Conservation (phyloP, 2,113 vertebrate species). For the Crocuta crocuta region DNA sequence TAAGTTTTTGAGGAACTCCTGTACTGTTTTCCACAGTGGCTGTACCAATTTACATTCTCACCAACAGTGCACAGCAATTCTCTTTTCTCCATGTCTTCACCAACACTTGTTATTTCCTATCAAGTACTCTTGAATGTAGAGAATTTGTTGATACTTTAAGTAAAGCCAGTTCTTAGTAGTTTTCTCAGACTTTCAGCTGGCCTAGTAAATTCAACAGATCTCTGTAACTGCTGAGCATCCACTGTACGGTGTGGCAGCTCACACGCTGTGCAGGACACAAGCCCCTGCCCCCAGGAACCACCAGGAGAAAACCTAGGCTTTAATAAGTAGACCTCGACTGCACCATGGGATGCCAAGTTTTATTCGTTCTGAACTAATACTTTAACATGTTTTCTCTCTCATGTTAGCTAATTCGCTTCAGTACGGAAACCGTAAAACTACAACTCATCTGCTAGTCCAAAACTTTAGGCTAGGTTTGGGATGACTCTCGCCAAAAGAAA, state of each 20-base stretch:
- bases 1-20: neutral
- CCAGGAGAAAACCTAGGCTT: neutral
- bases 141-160: neutral
- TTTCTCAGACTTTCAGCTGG: neutral
- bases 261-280: neutral
- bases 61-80: neutral
- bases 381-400: neutral
- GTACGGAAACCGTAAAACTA: neutral
- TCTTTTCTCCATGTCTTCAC: neutral
- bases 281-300: neutral
- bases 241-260: neutral
- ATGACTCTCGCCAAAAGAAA: neutral
- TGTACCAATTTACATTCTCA: neutral
- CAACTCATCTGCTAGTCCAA: neutral
- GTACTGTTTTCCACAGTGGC: neutral
- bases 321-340: neutral
- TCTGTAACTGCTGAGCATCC: neutral
- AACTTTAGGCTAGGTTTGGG: conserved; percentile 8
- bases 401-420: neutral
- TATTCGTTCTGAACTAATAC: neutral
- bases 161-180: neutral
- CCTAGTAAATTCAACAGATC: neutral
- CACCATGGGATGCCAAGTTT: neutral
- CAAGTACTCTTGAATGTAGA: neutral
- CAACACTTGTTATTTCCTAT: neutral